A percentile compares a stretch with the other conserved stretches of the same genome.
Conservation (phyloP, 2,113 vertebrate species). For the Ardeotis arabs region DNA sequence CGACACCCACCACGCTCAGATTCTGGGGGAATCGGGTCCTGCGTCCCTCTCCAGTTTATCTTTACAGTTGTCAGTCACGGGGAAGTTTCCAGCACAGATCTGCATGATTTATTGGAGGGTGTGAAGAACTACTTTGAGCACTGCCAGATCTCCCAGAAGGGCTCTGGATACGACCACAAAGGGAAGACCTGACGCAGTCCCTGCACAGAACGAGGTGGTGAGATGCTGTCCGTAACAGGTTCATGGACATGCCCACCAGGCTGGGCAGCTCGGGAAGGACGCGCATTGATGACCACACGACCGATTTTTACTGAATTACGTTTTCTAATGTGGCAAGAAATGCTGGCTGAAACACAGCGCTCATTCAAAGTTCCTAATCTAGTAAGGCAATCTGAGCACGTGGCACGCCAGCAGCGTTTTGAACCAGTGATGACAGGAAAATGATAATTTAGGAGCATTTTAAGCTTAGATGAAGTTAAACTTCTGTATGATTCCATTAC, state of each 20-base stretch:
- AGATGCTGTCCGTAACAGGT: not conserved
- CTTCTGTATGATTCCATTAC: not conserved
- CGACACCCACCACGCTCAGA: not conserved
- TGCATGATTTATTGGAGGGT: not conserved
- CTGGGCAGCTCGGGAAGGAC: not conserved
- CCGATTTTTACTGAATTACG: not conserved
- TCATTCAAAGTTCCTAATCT: not conserved
- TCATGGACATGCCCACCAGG: not conserved
- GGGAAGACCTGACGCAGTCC: not conserved
- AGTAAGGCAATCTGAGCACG: not conserved
- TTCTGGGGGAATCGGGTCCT: not conserved
- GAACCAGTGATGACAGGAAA: not conserved
- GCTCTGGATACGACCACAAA: accelerated
- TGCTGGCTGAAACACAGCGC: not conserved
- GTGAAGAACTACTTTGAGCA: not conserved
- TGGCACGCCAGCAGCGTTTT: not conserved
- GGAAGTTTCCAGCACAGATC: not conserved
- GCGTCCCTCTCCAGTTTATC: not conserved
- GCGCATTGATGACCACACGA: not conserved
- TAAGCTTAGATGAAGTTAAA: not conserved
- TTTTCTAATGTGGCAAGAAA: not conserved
- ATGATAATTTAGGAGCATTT: not conserved
- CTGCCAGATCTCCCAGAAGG: not conserved
- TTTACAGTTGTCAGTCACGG: not conserved
- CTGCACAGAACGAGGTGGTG: not conserved